A percentile compares a stretch with the other conserved stretches of the same genome.
phyloP scores from a whole-genome alignment of 64 coral and sea anemone genomes.

The Astreopora myriophthalma region DNA sequence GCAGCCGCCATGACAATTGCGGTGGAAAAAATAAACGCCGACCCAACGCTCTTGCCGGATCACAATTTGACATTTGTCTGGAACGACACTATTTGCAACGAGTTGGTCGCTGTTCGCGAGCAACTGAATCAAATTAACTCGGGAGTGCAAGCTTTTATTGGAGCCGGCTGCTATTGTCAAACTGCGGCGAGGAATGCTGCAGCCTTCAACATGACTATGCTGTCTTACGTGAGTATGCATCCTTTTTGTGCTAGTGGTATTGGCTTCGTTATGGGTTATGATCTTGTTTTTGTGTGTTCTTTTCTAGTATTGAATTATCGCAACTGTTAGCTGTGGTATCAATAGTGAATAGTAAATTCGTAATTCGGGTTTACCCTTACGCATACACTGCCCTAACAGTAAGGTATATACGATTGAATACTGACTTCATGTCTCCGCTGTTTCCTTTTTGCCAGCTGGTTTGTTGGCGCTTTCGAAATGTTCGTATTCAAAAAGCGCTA shows the following conservation, averaged over 20 bases:
- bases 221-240: constrained; percentile 92
- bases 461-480: not conserved
- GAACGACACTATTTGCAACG: constrained; percentile 86
- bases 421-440: not conserved
- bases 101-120: constrained; percentile 72
- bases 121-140: constrained; percentile 82
- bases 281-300: not conserved
- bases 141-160: constrained; percentile 85
- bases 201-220: constrained; percentile 79
- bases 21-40: constrained; percentile 76
- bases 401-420: too few species aligned
- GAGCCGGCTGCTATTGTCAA: constrained; percentile 82
- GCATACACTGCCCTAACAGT: too few species aligned
- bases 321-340: not conserved
- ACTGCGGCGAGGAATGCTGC: constrained; percentile 87
- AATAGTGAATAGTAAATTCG: too few species aligned
- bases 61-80: constrained; percentile 91
- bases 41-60: constrained; percentile 61
- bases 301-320: not conserved
- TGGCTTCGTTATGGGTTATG: not conserved
- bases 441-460: not conserved
- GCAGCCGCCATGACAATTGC: constrained; percentile 89
- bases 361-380: too few species aligned
- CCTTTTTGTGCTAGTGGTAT: not conserved
- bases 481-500: constrained; percentile 21